Conservation (phyloP, 2,797 vertebrate species). For the Sardinella longiceps region DNA sequence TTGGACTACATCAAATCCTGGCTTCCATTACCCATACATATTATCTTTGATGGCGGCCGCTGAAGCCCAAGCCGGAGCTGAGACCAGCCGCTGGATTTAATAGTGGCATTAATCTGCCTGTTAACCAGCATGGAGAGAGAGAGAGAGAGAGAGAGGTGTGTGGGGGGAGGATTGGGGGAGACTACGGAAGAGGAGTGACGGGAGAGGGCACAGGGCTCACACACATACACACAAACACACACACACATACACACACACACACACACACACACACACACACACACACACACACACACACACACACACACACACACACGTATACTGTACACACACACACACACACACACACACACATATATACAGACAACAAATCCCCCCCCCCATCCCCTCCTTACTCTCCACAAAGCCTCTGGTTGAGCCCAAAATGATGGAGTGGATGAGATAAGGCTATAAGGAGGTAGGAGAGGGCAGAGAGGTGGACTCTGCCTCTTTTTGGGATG, state of each 20-base stretch:
- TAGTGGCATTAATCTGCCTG: slow-evolving; percentile 68
- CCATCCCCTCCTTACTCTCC: neutral
- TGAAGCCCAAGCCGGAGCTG: slow-evolving; percentile 54
- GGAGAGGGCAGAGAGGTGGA: neutral
- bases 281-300: neutral
- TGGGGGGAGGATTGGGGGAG: too few species aligned
- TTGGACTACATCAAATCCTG: slow-evolving; percentile 71
- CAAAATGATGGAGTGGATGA: neutral
- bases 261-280: neutral
- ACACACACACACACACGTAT: neutral
- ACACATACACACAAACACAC: neutral
- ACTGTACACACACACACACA: neutral
- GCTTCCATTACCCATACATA: slow-evolving; percentile 63
- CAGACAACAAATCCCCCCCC: neutral
- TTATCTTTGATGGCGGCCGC: slow-evolving; percentile 65
- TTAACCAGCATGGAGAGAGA: slow-evolving; percentile 62
- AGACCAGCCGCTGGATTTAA: slow-evolving; percentile 68
- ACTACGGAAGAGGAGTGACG: slow-evolving; percentile 57
- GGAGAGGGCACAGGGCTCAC: slow-evolving; percentile 38
- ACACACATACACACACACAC: neutral
- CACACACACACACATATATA: neutral
- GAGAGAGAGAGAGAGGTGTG: too few species aligned
- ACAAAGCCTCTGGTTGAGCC: neutral
- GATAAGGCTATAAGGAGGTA: neutral
- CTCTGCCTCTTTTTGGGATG: neutral